These are phyloP conservation scores for Thaumatotibia leucotreta DNA, from an alignment of 1,140 invertebrate species.

Conservation along the genomic window DNA sequence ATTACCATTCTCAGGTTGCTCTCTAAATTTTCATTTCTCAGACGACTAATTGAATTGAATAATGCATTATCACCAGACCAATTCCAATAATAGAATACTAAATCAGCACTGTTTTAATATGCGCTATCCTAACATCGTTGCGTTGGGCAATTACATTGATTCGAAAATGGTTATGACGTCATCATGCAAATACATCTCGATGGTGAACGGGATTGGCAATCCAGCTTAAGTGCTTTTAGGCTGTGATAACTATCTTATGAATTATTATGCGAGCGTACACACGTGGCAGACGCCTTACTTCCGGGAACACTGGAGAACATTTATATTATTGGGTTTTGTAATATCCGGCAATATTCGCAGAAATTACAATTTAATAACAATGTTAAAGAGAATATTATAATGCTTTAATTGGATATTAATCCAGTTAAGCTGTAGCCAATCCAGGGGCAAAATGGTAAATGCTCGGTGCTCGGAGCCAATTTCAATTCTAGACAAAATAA, in stretches of 20 bases:
- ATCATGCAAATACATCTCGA: conserved; percentile 50
- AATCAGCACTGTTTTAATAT: conserved; percentile 1
- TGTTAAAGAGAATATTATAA: neutral
- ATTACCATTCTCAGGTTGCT: neutral
- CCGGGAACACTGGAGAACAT: neutral
- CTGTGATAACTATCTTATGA: conserved; percentile 57
- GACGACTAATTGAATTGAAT: neutral
- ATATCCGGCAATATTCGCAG: neutral
- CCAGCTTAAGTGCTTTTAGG: conserved; percentile 49
- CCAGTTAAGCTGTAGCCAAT: no score
- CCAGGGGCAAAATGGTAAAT: no score
- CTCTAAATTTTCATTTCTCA: neutral
- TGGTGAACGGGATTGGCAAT: conserved; percentile 50
- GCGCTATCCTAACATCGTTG: conserved; percentile 7
- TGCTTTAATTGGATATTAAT: no score
- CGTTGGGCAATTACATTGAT: conserved; percentile 44
- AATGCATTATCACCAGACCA: neutral
- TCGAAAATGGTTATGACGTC: conserved; percentile 45
- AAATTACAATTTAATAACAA: neutral
- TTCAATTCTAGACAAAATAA: no score
- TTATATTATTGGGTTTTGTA: neutral
- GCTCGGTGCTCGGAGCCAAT: no score
- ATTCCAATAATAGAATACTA: conserved; percentile 5
- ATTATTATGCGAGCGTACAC: conserved; percentile 31
- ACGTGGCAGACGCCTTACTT: neutral